These are phyloP conservation scores for Carduelis carduelis DNA, from an alignment of 2,797 vertebrate genomes.

Conservation along the genomic window DNA sequence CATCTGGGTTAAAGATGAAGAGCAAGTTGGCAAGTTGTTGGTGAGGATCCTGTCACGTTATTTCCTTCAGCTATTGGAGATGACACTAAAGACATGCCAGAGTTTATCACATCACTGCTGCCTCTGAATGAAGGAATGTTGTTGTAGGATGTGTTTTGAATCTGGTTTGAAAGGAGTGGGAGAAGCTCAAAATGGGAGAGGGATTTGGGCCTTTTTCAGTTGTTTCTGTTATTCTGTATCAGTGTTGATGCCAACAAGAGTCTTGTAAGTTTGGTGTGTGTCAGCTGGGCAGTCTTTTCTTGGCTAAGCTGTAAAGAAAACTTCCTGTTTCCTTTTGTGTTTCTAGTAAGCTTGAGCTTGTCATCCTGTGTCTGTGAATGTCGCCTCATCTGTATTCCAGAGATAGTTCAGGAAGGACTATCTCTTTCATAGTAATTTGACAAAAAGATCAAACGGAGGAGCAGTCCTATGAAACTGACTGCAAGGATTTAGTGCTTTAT, in stretches of 20 bases:
- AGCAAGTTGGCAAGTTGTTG: not conserved
- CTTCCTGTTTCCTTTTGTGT: constrained; percentile 14
- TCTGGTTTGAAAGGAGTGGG: not conserved
- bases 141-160: not conserved
- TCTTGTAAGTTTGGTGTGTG: not conserved
- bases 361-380: not conserved
- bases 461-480: not conserved
- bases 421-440: not conserved
- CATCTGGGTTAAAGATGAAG: constrained; percentile 10
- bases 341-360: not conserved
- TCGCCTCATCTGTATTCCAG: not conserved
- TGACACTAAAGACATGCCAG: not conserved
- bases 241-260: not conserved
- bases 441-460: not conserved
- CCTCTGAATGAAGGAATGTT: not conserved
- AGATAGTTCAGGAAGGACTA: not conserved
- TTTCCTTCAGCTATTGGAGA: not conserved
- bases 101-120: not conserved
- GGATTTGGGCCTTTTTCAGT: not conserved
- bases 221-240: not conserved
- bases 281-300: not conserved
- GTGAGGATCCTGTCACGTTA: not conserved
- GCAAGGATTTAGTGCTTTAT: not conserved
- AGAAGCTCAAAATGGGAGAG: not conserved
- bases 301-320: constrained; percentile 21